Conservation (phyloP, 2,113 vertebrate species). For the Eulacestoma nigropectus region DNA sequence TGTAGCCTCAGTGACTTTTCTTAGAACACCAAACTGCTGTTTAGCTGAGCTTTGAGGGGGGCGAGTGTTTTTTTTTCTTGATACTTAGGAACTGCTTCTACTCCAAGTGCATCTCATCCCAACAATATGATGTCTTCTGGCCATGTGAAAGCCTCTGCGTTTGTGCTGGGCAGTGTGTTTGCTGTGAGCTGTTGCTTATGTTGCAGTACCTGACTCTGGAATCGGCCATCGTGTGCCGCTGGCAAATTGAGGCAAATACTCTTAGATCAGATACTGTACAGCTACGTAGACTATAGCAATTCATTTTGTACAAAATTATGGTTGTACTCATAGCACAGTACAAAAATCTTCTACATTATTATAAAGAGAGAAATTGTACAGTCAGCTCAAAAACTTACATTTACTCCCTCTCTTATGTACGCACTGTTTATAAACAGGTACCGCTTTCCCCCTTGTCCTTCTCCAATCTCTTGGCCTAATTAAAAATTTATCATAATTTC, state of each 20-base stretch:
- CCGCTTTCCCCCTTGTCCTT: background rate
- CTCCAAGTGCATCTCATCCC: background rate
- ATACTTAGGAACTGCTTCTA: background rate
- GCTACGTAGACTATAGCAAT: background rate
- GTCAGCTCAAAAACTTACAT: background rate
- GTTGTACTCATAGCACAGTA: background rate
- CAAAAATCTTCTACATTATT: background rate
- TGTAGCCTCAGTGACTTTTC: background rate
- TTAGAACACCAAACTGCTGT: background rate
- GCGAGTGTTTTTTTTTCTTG: background rate
- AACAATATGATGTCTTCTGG: background rate
- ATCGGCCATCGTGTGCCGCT: accelerated
- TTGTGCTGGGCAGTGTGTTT: background rate
- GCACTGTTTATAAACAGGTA: background rate
- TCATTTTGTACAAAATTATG: background rate
- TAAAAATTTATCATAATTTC: background rate
- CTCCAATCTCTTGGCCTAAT: background rate
- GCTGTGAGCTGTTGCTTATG: background rate
- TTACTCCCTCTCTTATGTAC: background rate
- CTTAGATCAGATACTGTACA: background rate
- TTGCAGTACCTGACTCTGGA: background rate
- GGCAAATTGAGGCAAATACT: too few species aligned
- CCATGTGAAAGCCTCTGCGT: background rate
- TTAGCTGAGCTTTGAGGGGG: background rate
- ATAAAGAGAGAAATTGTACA: background rate